Evolutionary conservation across 2,113 vertebrate species (phyloP), one percentile per base, ranked within the genome.

Genomic region (Artemisiospiza belli): DNA sequence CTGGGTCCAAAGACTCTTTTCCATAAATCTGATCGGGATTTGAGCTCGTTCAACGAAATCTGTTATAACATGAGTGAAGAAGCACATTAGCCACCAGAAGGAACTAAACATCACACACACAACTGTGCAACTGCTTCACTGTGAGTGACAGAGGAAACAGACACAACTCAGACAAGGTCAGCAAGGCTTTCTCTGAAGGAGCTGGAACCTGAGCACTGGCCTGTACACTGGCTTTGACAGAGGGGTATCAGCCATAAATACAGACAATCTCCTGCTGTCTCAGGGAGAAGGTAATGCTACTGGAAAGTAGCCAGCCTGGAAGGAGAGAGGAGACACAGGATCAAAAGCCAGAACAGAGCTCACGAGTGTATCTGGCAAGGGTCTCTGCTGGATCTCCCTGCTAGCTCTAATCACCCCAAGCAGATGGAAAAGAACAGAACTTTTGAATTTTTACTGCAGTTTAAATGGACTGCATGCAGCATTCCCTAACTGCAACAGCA

Each of bases 401-500:
- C 90, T 96, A 83, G 80, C 55, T 82, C 89, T 84, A 84, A 95
- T 96, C 94, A 95, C 68, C 86, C 91, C 89, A 87, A 67, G 82
- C 87, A 95, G 82, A 97, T 88, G 89, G 92, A 97, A 97, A 97
- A 95, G 94, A 92, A 72, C 39, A 95, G 74, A 95, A 95, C 64
- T 92, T 86, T 67, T 72, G 54, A 87, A 87, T 89, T 58, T 75
- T 81, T 25, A 81, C 70, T 81, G 31, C 47, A 83, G 59, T 44
- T 89, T 81, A 78, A 92, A 39, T 37, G 77, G 58, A n/a, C 52
- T 70, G 61, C 6, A 15, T 20, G n/a, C 86, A 87, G 30, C 37
- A 24, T 9, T 89, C 55, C 11, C 57, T 81, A 31, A 84, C 59
- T 80, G 37, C 33, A 87, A 66, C 2, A 28, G 78, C 77, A 89